These are phyloP conservation scores for Tortrix viridana DNA, from an alignment of 2,888 invertebrate genomes.

Conservation along the genomic window DNA sequence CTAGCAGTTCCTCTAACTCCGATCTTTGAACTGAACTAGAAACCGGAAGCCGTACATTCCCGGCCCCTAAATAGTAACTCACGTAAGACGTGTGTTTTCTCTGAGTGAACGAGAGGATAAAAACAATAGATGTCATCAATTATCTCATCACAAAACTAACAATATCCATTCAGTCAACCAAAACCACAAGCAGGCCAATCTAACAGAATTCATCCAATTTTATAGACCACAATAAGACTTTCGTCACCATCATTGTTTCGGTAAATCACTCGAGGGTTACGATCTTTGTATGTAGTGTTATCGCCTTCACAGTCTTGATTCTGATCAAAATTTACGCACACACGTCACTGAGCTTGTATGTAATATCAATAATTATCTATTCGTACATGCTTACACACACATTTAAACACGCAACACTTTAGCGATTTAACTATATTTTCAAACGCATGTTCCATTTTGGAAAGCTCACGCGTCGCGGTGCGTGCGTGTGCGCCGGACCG, in stretches of 20 bases:
- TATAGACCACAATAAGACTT: slow-evolving; percentile 32
- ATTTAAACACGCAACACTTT: too few relatives aligned
- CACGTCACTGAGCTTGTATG: too few relatives aligned
- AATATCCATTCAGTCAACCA: slow-evolving; percentile 12
- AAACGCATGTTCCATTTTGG: slow-evolving; percentile 57
- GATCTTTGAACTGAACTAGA: background rate
- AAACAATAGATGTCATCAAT: slow-evolving; percentile 16
- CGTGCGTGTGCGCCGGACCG: slow-evolving; percentile 64
- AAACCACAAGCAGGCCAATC: slow-evolving; percentile 27
- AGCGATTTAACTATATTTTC: slow-evolving; percentile 4
- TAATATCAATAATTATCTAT: too few relatives aligned
- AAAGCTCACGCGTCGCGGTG: slow-evolving; percentile 65
- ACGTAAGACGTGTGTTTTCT: background rate
- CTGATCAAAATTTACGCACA: too few relatives aligned
- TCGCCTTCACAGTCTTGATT: too few relatives aligned
- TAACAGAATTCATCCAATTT: slow-evolving; percentile 21
- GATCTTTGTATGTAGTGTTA: too few relatives aligned
- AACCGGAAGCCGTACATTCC: background rate
- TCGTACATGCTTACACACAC: too few relatives aligned
- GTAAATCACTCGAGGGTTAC: too few relatives aligned
- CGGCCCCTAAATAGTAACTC: too few relatives aligned
- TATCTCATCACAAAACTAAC: slow-evolving; percentile 27
- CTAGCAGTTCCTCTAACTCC: background rate
- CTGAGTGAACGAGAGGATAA: background rate
- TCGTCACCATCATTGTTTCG: slow-evolving; percentile 28